These are phyloP conservation scores for Myotis davidii DNA, from an alignment of 2,113 vertebrate genomes.

Conservation along the genomic window DNA sequence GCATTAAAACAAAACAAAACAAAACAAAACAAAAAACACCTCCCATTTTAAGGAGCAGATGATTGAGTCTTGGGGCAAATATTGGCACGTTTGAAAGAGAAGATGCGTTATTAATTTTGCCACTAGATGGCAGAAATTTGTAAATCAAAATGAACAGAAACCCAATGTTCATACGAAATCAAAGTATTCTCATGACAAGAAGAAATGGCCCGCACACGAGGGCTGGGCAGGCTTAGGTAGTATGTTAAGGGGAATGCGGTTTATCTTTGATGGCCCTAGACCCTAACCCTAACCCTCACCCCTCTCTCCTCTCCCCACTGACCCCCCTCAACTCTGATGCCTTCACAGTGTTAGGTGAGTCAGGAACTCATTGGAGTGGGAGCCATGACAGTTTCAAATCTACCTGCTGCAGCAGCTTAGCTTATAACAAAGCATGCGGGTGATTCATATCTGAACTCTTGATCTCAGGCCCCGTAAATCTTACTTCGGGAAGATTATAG, in stretches of 20 bases:
- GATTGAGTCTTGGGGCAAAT: not conserved
- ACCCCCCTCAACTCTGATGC: not conserved
- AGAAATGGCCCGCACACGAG: not conserved
- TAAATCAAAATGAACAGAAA: not conserved
- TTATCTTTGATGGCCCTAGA: not conserved
- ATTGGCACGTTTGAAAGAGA: not conserved
- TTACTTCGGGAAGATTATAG: not conserved
- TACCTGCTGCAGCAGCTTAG: not conserved
- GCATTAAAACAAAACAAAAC: not conserved
- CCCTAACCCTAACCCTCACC: too few species aligned
- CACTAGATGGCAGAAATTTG: slow-evolving; percentile 67
- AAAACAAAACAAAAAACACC: not conserved
- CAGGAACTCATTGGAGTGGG: not conserved
- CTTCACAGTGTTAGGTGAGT: not conserved
- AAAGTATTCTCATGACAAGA: not conserved
- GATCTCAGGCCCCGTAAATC: not conserved
- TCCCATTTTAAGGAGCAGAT: not conserved
- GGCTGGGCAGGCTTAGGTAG: not conserved
- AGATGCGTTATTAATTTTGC: not conserved
- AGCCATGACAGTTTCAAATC: not conserved
- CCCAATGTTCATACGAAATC: not conserved
- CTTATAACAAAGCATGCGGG: not conserved
- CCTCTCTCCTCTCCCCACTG: not conserved
- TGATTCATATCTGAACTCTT: not conserved
- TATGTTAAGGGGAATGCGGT: not conserved